Evolutionary conservation across 1,140 invertebrate species (phyloP), one percentile per base, ranked within the genome.

Genomic region (Frieseomelitta varia): DNA sequence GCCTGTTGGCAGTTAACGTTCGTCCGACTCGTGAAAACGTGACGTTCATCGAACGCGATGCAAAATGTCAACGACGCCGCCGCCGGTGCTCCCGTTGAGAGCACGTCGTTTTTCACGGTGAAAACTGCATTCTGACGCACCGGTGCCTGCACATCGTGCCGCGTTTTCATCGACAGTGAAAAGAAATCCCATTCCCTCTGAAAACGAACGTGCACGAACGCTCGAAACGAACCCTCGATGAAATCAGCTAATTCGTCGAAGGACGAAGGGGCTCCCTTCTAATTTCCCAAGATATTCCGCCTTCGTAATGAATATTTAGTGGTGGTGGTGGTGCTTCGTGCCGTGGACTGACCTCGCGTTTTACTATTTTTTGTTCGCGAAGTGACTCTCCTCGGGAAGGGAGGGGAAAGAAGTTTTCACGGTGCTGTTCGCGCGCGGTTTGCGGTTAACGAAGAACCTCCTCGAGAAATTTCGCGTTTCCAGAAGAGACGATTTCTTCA

Each of bases 1-100:
- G 24, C 86, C 39, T 92, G 91, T 92, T 77, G 85, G 72, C 88
- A 88, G 85, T 91, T 90, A 91, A 91, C 91, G 79, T 92, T 91
- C 91, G 86, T 81, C 76, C 79, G 85, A 79, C 88, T 84, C 83
- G 77, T 90, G 85, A 55, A 88, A 86, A 65, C 63, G 79, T 81
- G 73, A 78, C 56, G 77, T 55, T 55, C 24, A 27, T 73, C 39
- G 69, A 51, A 65, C 27, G 63, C 76, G 61, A 27, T 34, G 79
- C 8, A 24, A 75, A 69, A 34, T 24, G 76, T 30, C 15, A n/a
- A 15, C 8, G 75, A 24, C 55, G 19, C 56, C 8, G 8, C 19
- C 4, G 39, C 39, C 39, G 39, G 6, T 6, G 8, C 39, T 47
- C 0, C 39, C 39, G n/a, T 27, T 27, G n/a, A 17, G 15, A 27